Conservation (phyloP, 2,797 vertebrate genomes). For the Melanotaenia maccullochi region DNA sequence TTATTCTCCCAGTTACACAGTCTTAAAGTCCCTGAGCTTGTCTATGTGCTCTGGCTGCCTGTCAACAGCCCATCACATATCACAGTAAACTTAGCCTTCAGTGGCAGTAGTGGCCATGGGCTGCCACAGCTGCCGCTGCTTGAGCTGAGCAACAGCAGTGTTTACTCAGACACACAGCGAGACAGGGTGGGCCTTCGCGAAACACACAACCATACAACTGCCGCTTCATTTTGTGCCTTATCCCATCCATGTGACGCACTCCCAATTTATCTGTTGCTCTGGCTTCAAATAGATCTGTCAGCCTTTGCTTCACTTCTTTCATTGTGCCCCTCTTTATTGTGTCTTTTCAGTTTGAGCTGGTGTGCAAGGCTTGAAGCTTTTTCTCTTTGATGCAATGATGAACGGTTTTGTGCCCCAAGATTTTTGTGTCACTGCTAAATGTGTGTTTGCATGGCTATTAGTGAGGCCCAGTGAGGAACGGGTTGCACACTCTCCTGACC, state of each 20-base stretch:
- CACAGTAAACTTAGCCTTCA: constrained; percentile 64
- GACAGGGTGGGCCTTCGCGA: constrained; percentile 52
- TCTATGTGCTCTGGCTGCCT: constrained; percentile 47
- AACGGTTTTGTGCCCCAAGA: constrained; percentile 62
- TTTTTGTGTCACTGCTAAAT: constrained; percentile 76
- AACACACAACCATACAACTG: constrained; percentile 62
- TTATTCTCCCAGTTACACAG: constrained; percentile 31
- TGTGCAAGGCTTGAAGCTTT: constrained; percentile 30
- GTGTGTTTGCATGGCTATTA: constrained; percentile 80
- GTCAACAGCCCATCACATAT: constrained; percentile 56
- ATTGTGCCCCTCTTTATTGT: constrained; percentile 48
- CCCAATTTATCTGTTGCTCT: constrained; percentile 45
- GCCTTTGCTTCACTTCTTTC: constrained; percentile 38
- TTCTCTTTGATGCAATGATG: constrained; percentile 59
- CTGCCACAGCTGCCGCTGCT: constrained; percentile 62
- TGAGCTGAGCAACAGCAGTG: constrained; percentile 44
- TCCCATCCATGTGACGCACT: constrained; percentile 47
- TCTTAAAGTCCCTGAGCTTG: constrained; percentile 48
- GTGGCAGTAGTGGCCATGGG: constrained; percentile 45
- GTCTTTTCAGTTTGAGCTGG: constrained; percentile 53
- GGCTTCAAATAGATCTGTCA: constrained; percentile 65
- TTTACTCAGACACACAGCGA: constrained; percentile 63
- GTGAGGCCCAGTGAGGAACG: constrained; percentile 70
- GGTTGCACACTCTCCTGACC: constrained; percentile 66
- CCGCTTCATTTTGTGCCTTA: constrained; percentile 44